A percentile compares a stretch with the other conserved stretches of the same genome.
These are phyloP conservation scores for Clamator glandarius DNA, from an alignment of 2,797 vertebrate genomes.

Conservation along the genomic window DNA sequence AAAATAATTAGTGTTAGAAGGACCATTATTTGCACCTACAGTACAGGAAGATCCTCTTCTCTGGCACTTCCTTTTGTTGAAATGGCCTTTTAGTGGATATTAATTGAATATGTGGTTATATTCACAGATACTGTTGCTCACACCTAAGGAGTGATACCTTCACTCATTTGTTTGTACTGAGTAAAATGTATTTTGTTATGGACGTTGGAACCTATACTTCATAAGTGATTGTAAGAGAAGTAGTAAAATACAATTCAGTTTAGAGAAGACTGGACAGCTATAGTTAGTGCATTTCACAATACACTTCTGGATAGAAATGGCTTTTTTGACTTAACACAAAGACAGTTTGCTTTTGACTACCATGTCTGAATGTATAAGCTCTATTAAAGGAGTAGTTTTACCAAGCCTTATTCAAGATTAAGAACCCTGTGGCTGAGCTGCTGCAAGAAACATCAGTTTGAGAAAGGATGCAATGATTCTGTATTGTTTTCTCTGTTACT, in stretches of 20 bases:
- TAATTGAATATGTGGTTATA: background rate
- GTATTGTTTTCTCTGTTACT: background rate
- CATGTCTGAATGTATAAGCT: background rate
- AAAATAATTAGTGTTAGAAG: background rate
- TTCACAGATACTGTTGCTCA: background rate
- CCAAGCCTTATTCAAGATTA: background rate
- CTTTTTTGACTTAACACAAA: background rate
- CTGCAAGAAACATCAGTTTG: background rate
- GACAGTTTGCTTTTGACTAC: background rate
- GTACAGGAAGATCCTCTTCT: background rate
- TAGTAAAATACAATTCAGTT: background rate
- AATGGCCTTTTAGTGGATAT: background rate
- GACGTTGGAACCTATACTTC: background rate
- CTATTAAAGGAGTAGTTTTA: background rate
- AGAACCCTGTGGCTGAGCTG: background rate
- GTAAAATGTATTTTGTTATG: background rate
- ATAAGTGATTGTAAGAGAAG: background rate
- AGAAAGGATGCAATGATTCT: background rate
- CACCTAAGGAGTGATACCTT: accelerated
- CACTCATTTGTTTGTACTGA: background rate
- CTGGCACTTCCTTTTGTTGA: background rate
- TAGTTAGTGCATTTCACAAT: background rate
- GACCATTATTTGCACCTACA: background rate
- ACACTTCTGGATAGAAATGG: background rate
- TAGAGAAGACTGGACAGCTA: background rate